Conservation (phyloP, 2,113 vertebrate genomes). For the Numenius arquata region DNA sequence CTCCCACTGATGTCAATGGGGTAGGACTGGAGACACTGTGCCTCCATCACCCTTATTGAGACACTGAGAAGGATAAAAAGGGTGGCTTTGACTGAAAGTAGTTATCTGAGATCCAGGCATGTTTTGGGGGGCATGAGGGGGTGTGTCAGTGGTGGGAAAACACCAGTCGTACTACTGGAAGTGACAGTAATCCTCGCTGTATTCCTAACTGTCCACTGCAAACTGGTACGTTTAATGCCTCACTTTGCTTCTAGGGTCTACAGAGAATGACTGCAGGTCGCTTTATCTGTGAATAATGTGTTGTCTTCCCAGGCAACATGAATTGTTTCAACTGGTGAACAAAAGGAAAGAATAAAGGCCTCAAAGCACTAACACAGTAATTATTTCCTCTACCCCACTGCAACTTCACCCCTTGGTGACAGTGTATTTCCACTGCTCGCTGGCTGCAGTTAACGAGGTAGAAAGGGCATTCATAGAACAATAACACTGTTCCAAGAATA, state of each 20-base stretch:
- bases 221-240: background rate
- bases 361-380: background rate
- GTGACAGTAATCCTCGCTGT: background rate
- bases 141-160: background rate
- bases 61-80: background rate
- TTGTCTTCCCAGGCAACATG: background rate
- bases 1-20: background rate
- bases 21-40: background rate
- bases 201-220: background rate
- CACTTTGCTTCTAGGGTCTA: background rate
- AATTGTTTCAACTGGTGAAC: background rate
- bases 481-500: background rate
- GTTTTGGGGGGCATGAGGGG: background rate
- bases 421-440: background rate
- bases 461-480: conserved; percentile 14
- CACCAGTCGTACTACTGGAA: background rate
- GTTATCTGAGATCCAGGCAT: background rate
- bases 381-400: background rate
- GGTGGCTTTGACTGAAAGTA: background rate
- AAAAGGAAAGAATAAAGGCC: background rate
- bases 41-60: background rate
- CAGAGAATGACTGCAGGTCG: background rate
- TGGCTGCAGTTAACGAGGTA: background rate
- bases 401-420: background rate
- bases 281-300: background rate